Evolutionary conservation across 2,797 vertebrate species (phyloP).

Genomic region (Sparidentex hasta): DNA sequence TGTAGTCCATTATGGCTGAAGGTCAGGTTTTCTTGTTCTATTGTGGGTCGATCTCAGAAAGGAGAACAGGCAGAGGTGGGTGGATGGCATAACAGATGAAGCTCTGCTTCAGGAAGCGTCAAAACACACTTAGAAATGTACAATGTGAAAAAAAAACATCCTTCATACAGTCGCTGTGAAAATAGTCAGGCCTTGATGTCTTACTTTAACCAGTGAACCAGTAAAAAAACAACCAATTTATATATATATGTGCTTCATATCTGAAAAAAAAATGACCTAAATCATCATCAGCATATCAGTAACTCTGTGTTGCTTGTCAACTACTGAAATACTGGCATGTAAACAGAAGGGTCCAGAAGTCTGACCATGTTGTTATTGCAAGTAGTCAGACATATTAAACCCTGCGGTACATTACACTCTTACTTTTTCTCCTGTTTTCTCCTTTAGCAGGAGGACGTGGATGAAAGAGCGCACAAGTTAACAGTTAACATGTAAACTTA

Average conservation of each 20-base stretch:
- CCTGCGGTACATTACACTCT: no score
- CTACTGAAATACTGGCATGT: no score
- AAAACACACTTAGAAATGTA: constrained; percentile 10
- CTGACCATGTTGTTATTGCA: no score
- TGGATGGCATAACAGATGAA: constrained; percentile 28
- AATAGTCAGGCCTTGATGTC: neutral
- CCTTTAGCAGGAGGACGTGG: no score
- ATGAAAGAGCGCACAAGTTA: no score
- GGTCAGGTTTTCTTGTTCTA: constrained; percentile 64
- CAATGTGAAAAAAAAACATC: neutral
- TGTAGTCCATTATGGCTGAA: constrained; percentile 70
- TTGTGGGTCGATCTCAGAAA: constrained; percentile 49
- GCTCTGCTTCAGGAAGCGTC: constrained; percentile 18
- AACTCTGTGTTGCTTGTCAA: no score
- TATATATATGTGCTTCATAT: neutral
- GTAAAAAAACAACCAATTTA: constrained; percentile 1
- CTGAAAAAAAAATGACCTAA: neutral
- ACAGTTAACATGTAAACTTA: no score
- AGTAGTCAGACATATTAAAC: no score
- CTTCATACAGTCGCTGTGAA: neutral
- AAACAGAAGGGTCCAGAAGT: no score
- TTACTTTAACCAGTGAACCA: neutral
- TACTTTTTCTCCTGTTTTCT: no score
- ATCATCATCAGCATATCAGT: no score
- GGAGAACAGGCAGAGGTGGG: constrained; percentile 21